A percentile compares a stretch with the other conserved stretches of the same genome.
phyloP scores from a whole-genome alignment of 2,797 vertebrate species.

The Peromyscus eremicus region DNA sequence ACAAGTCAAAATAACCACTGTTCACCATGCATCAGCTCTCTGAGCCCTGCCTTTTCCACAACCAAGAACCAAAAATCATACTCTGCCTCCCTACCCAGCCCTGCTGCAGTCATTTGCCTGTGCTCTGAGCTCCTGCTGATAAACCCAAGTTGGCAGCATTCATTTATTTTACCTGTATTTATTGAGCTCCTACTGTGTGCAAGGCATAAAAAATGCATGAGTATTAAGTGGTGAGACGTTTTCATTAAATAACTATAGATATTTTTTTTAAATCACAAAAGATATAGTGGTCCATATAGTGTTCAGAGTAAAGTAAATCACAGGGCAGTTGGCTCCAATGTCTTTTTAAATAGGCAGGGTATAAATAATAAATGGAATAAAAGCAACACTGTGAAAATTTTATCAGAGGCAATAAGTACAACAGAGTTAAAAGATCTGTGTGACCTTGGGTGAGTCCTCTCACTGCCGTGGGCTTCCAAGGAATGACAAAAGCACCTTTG shows the following conservation, averaged over 20 bases:
- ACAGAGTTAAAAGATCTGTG: slow-evolving; percentile 42
- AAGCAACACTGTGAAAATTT: slow-evolving; percentile 77
- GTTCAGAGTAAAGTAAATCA: slow-evolving; percentile 75
- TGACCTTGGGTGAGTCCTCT: slow-evolving; percentile 70
- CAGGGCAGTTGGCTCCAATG: slow-evolving; percentile 58
- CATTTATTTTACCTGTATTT: slow-evolving; percentile 18
- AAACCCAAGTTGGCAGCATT: slow-evolving; percentile 12
- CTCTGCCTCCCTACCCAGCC: background rate
- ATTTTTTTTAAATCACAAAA: slow-evolving; percentile 46
- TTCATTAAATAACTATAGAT: slow-evolving; percentile 42
- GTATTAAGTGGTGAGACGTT: background rate
- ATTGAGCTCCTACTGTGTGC: slow-evolving; percentile 39
- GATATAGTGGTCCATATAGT: slow-evolving; percentile 47
- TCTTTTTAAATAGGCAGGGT: slow-evolving; percentile 64
- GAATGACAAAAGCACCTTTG: background rate
- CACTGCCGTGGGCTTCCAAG: background rate
- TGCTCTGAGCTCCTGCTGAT: background rate
- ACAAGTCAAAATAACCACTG: background rate
- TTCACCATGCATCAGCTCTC: background rate
- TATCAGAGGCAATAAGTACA: slow-evolving; percentile 65
- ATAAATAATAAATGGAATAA: slow-evolving; percentile 83
- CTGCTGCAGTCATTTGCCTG: background rate
- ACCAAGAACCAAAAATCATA: background rate
- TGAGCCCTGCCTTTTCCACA: background rate
- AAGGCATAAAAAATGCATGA: background rate